Percentiles rank a stretch among this genome's conserved stretches.
Evolutionary conservation across 2,888 invertebrate species (phyloP).

Genomic region (Euspilapteryx auroguttella): DNA sequence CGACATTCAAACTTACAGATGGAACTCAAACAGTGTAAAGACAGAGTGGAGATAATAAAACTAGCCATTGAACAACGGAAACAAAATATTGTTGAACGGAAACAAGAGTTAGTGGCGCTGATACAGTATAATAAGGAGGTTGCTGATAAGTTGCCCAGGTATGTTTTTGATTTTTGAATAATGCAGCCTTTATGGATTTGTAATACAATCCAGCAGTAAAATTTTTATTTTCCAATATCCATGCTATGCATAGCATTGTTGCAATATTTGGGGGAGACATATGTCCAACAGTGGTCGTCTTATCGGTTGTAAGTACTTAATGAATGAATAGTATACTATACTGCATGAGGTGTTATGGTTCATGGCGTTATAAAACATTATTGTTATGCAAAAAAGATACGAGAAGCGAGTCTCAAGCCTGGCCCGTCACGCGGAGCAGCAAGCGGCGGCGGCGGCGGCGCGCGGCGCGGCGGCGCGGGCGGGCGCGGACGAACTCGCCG

Average conservation of each 20-base stretch:
- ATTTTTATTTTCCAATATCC: no score
- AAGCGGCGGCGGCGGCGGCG: slow-evolving; percentile 28
- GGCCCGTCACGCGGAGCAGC: slow-evolving; percentile 27
- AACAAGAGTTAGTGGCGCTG: slow-evolving; percentile 20
- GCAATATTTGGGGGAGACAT: no score
- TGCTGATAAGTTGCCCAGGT: slow-evolving; percentile 30
- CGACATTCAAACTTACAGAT: slow-evolving; percentile 37
- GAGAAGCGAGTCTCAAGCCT: slow-evolving; percentile 38
- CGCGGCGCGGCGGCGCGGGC: slow-evolving; percentile 26
- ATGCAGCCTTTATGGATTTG: no score
- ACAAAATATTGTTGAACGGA: slow-evolving; percentile 29
- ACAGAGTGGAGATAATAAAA: slow-evolving; percentile 35
- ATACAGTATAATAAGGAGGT: slow-evolving; percentile 33
- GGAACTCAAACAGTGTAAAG: slow-evolving; percentile 39
- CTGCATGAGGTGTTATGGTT: no score
- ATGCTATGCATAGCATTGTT: no score
- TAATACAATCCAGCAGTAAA: no score
- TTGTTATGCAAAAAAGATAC: no score
- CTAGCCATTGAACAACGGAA: slow-evolving; percentile 44
- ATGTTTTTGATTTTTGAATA: no score
- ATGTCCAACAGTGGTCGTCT: no score
- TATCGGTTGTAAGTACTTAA: no score
- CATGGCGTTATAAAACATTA: no score
- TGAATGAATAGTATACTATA: no score
- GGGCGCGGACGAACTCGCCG: slow-evolving; percentile 25